Base-by-base conservation (phyloP, 2,113 vertebrate genomes). In the Sorex fumeus region DNA sequence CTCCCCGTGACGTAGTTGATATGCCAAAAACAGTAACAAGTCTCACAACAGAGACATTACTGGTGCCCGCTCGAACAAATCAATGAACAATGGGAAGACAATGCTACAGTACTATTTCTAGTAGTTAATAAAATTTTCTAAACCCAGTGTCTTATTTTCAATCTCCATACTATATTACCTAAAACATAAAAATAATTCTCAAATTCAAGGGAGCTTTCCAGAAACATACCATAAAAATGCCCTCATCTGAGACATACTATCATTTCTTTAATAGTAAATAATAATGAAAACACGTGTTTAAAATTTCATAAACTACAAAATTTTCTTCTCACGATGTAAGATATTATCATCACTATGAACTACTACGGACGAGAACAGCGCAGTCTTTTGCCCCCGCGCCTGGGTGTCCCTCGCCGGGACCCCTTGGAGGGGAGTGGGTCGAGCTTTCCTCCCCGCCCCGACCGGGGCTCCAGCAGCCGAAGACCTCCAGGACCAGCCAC, bases 121-220 rank as follows among this genome's bases (percentile, higher is more conserved):
- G n/a, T 40, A 82, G 18, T 64, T 30, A 69, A 94, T 77, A 93
- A 81, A 84, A 64, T 0, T 36, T 81, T 70, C 91, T 64, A 91
- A 94, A 84, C 53, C 83, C 83, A 88, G 15, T n/a, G 30, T 8
- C 50, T 69, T 90, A 71, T 76, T 92, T 16, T 76, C 34, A 70
- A 25, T 84, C 19, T 6, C 32, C 23, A 78, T 12, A 50, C 71
- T 75, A 69, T 66, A 79, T 84, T 89, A 91, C 81, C 30, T 92
- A 84, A 75, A 87, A 25, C 23, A 12, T 76, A 85, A 75, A 25
- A n/a, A 79, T 40, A 47, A 83, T 75, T 75, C 45, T 27, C n/a
- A 62, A 85, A 94, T 62, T 91, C 50, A 71, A 50, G 47, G 47
- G 47, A 62, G 27, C 19, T 40, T 86, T 78, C 66, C 27, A 79